Evolutionary conservation across 2,888 invertebrate species (phyloP), one percentile per base, ranked within the genome.

Genomic region (Drosophila hamatofila): DNA sequence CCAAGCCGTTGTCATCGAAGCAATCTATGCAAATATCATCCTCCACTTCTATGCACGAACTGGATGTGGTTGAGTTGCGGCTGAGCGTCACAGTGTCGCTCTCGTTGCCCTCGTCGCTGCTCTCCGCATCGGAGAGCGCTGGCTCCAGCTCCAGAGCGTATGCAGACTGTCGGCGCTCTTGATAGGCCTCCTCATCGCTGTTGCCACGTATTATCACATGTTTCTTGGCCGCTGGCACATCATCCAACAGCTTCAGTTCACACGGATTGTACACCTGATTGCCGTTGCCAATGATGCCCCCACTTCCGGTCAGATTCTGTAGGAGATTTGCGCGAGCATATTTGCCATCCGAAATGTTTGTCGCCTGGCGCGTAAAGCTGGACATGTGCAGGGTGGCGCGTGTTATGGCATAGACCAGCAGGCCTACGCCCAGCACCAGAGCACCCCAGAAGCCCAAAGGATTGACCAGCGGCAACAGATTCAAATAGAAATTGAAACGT

Each of bases 401-500:
- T 27, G 91, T 90, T 25, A 93, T 86, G 37, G 92, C 92, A 69
- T 91, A 91, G 3, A 90, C 74, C 6, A 93, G 72, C 30, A 92
- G 76, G 12, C 78, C 66, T 12, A 91, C 65, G 35, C 93, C 93
- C 55, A 89, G 25, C 1, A 86, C 4, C 3, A 92, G 75, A 3
- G 91, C 89, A 39, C 81, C 87, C 92, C 93, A 93, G 73, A 93
- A 92, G 6, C 91, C 90, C 30, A 92, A 46, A 0, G 84, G 93
- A 90, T 96, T 95, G 0, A 95, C 93, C 0, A 94, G 83, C 0
- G 97, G 97, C 4, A 96, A 90, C 7, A 96, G 94, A 89, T 96
- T 96, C 6, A 97, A 92, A 91, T 97, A 97, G 14, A 97, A 91
- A 72, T 94, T 94, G 93, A 97, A 97, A 27, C 95, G 95, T 33